A percentile compares a stretch with the other conserved stretches of the same genome.
phyloP scores from a whole-genome alignment of 1,140 invertebrate genomes.

The Pachypsylla venusta region DNA sequence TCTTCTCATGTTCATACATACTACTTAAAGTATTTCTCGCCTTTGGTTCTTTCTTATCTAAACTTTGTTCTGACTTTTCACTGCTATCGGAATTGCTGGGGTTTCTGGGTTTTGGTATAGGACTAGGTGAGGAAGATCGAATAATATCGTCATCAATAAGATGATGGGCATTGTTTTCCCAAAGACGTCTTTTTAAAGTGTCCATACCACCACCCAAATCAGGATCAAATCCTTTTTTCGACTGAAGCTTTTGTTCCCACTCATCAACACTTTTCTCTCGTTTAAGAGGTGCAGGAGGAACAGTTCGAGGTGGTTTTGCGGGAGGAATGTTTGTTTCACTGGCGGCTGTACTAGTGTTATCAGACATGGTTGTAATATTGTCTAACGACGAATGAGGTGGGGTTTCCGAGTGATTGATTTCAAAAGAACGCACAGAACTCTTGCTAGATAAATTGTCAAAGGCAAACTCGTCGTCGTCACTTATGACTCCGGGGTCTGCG shows the following conservation, averaged over 20 bases:
- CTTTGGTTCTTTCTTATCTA: slow-evolving; percentile 11
- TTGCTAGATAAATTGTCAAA: slow-evolving; percentile 76
- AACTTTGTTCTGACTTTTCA: not conserved
- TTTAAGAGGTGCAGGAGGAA: slow-evolving; percentile 29
- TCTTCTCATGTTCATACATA: slow-evolving; percentile 4
- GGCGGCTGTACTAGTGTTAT: slow-evolving; percentile 37
- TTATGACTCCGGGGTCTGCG: slow-evolving; percentile 76
- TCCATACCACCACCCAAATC: slow-evolving; percentile 7
- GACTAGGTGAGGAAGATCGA: slow-evolving; percentile 3
- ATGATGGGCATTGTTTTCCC: not conserved
- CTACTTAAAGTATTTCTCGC: slow-evolving; percentile 9
- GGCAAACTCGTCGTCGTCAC: slow-evolving; percentile 68
- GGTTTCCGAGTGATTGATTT: slow-evolving; percentile 31
- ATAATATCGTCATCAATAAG: slow-evolving; percentile 2
- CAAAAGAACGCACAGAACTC: slow-evolving; percentile 68
- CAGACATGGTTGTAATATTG: slow-evolving; percentile 23
- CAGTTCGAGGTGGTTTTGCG: slow-evolving; percentile 37
- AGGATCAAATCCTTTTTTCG: slow-evolving; percentile 22
- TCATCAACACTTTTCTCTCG: slow-evolving; percentile 42
- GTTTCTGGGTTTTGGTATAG: not conserved
- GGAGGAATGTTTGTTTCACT: slow-evolving; percentile 31
- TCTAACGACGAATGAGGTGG: not conserved
- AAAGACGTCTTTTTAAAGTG: slow-evolving; percentile 1
- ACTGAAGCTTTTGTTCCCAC: slow-evolving; percentile 68
- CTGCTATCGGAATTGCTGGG: not conserved